Evolutionary conservation across 2,113 vertebrate genomes (phyloP).

Genomic region (Raphicerus campestris): DNA sequence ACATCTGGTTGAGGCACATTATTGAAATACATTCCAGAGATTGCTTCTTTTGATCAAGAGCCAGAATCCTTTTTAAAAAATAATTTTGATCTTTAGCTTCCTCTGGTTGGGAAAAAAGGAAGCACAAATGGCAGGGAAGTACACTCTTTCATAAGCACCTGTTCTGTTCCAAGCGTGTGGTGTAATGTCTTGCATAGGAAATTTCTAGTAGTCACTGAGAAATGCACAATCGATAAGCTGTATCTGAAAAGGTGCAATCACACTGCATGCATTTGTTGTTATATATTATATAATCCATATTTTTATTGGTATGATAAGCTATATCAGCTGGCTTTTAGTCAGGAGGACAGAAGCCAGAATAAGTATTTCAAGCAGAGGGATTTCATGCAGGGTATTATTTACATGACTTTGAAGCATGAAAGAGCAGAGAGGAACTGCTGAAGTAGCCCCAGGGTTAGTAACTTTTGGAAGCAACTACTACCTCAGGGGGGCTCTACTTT

Average conservation of each 20-base stretch:
- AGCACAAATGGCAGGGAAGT: neutral
- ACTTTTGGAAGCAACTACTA: neutral
- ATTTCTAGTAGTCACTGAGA: neutral
- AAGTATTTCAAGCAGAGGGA: constrained; percentile 8
- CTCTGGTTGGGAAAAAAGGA: neutral
- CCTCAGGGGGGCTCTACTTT: neutral
- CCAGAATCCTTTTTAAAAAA: neutral
- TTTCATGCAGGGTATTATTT: constrained; percentile 7
- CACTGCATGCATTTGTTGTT: neutral
- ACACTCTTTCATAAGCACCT: neutral
- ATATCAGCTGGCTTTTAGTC: neutral
- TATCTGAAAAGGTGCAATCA: neutral
- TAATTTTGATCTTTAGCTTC: neutral
- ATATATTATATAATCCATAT: neutral
- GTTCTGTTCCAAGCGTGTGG: neutral
- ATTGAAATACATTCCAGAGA: constrained; percentile 69
- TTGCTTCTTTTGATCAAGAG: constrained; percentile 61
- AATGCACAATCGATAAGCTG: neutral
- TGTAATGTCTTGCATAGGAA: neutral
- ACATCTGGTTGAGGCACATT: constrained; percentile 71
- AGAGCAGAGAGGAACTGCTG: neutral
- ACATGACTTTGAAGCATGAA: neutral
- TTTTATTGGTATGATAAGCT: neutral
- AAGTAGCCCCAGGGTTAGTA: neutral
- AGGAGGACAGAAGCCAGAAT: neutral